Evolutionary conservation across 2,888 invertebrate species (phyloP).

Genomic region (Orgyia antiqua): DNA sequence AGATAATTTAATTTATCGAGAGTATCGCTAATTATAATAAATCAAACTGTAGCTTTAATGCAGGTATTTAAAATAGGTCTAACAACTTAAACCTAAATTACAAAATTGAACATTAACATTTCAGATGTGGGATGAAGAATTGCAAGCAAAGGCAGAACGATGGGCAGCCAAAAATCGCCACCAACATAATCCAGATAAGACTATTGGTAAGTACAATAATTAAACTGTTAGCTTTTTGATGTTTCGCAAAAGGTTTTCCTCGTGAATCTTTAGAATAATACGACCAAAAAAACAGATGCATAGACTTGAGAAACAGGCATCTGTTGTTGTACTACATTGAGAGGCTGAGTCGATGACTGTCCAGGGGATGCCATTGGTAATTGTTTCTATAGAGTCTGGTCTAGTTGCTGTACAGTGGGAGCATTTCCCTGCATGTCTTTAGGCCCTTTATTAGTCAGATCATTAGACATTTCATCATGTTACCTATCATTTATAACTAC

Average conservation of each 20-base stretch:
- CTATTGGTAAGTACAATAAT: slow-evolving; percentile 36
- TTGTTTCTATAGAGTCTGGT: slow-evolving; percentile 70
- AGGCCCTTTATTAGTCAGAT: slow-evolving; percentile 67
- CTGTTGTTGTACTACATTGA: slow-evolving; percentile 65
- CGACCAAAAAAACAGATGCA: no score
- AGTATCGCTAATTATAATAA: no score
- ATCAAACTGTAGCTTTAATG: no score
- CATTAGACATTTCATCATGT: slow-evolving; percentile 70
- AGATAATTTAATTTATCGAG: no score
- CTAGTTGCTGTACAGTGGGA: slow-evolving; percentile 64
- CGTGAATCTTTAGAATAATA: no score
- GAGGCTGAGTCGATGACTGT: slow-evolving; percentile 70
- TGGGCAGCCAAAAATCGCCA: slow-evolving; percentile 42
- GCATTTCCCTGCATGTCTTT: slow-evolving; percentile 70
- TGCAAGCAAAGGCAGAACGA: slow-evolving; percentile 44
- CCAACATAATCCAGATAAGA: slow-evolving; percentile 47
- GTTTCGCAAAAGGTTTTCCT: no score
- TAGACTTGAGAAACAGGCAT: slow-evolving; percentile 66
- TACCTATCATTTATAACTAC: slow-evolving; percentile 73
- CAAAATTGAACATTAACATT: no score
- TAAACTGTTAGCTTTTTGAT: neutral
- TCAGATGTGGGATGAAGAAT: slow-evolving; percentile 57
- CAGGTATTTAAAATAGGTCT: no score
- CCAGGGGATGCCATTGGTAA: slow-evolving; percentile 75
- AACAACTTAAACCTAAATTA: no score